phyloP scores from a whole-genome alignment of 2,797 vertebrate species.

The Lutjanus campechanus region DNA sequence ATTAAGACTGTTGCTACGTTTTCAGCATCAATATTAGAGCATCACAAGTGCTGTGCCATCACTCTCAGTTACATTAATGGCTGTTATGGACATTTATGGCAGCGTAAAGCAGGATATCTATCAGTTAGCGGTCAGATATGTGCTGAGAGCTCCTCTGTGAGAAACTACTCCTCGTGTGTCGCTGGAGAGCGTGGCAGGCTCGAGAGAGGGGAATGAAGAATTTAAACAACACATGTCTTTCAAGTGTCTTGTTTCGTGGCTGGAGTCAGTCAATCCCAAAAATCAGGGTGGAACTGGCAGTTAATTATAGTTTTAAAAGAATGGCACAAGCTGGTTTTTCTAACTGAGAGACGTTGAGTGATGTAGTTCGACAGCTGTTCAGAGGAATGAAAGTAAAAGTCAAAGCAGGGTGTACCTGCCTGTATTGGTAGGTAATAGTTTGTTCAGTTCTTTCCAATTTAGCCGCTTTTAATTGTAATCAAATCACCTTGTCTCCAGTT shows the following conservation, averaged over 20 bases:
- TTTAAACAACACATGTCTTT: constrained; percentile 16
- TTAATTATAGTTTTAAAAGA: background rate
- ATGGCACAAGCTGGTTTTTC: background rate
- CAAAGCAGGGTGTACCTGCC: background rate
- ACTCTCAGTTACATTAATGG: constrained; percentile 22
- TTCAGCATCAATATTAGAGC: constrained; percentile 9
- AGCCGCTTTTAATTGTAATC: background rate
- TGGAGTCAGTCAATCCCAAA: background rate
- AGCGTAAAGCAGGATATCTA: constrained; percentile 6
- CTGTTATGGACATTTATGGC: constrained; percentile 12
- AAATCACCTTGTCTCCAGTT: background rate
- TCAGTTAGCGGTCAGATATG: background rate
- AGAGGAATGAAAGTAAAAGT: background rate
- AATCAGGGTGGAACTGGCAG: background rate
- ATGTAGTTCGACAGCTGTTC: background rate
- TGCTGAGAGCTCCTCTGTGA: constrained; percentile 9
- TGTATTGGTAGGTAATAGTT: background rate
- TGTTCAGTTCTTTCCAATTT: background rate
- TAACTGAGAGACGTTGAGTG: background rate
- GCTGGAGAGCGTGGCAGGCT: background rate
- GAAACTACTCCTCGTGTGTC: background rate
- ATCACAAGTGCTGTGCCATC: background rate
- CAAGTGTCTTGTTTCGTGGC: background rate
- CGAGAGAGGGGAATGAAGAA: background rate
- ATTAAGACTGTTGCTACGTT: background rate